A percentile compares a stretch with the other conserved stretches of the same genome.
Evolutionary conservation across 2,888 invertebrate species (phyloP).

Genomic region (Pemphredon lugubris): DNA sequence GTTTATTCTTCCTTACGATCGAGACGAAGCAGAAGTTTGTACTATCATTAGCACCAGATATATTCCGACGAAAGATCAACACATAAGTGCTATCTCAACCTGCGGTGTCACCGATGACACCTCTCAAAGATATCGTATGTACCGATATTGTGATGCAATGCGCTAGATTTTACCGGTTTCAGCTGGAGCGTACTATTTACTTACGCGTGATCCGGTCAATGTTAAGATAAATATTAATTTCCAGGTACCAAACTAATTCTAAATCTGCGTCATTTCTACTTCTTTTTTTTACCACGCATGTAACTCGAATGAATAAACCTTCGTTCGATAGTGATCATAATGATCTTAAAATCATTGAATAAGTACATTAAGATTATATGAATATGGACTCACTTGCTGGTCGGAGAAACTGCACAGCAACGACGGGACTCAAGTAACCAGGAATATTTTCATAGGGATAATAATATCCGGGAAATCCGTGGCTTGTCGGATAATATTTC

Average conservation of each 20-base stretch:
- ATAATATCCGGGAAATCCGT: constrained; percentile 94
- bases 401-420: constrained; percentile 91
- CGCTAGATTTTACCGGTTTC: constrained; percentile 54
- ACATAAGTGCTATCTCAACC: too few species aligned
- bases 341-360: too few species aligned
- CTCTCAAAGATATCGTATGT: too few species aligned
- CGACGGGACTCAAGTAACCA: constrained; percentile 93
- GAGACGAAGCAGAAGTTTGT: too few species aligned
- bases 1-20: too few species aligned
- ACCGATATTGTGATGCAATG: constrained; percentile 23
- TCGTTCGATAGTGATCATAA: too few species aligned
- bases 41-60: too few species aligned
- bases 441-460: constrained; percentile 93
- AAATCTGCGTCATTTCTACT: background rate
- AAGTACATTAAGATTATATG: too few species aligned
- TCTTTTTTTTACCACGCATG: background rate
- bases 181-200: constrained; percentile 41
- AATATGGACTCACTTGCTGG: constrained; percentile 89
- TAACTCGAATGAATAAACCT: too few species aligned
- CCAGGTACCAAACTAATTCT: background rate
- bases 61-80: too few species aligned
- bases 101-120: constrained; percentile 41
- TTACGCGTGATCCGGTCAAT: constrained; percentile 23
- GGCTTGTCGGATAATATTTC: constrained; percentile 89
- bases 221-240: constrained; percentile 17